Evolutionary conservation across 2,797 vertebrate species (phyloP), one percentile per base, ranked within the genome.

Genomic region (Arctocebus calabarensis): DNA sequence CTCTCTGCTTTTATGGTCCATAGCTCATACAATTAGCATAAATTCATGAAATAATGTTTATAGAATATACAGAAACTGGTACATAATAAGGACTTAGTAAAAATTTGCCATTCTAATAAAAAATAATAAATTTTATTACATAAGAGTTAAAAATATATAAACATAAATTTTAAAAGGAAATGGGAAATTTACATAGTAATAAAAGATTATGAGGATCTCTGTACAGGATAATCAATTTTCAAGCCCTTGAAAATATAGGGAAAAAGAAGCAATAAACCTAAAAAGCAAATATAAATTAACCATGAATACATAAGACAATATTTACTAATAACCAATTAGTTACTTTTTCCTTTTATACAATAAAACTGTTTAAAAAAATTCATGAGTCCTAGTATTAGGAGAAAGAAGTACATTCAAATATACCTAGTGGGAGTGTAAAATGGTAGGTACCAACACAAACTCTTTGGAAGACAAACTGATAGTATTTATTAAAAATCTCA

Each of bases 171-270:
- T 34, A 79, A 75, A 90, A 6, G 3, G 23, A 34, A 94, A 92
- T 88, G 7, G 27, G 32, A 74, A 48, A 34, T 85, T 88, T 93
- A 27, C 57, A 37, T 52, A 71, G 4, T 52, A 81, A 68, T 87
- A 40, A 78, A 85, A 27, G 10, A 86, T 59, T 9, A 9, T 74
- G 48, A 81, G 85, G 22, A 48, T 77, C 82, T 3, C 55, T 55
- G 29, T 29, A 71, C 13, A 75, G 64, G 37, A 12, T 70, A 62
- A 74, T 82, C 55, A 27, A 62, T 52, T 96, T 74, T 22, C 84
- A 96, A 94, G 81, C 88, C 68, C 32, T 71, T 55, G 62, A 82
- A 93, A 88, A 79, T 62, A 94, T 55, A 32, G 19, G 40, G 75
- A 66, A 66, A 45, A 16, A 81, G 62, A 32, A 37, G 8, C 45